Base-by-base conservation (phyloP, 2,113 vertebrate genomes). In the Coryphaenoides rupestris region DNA sequence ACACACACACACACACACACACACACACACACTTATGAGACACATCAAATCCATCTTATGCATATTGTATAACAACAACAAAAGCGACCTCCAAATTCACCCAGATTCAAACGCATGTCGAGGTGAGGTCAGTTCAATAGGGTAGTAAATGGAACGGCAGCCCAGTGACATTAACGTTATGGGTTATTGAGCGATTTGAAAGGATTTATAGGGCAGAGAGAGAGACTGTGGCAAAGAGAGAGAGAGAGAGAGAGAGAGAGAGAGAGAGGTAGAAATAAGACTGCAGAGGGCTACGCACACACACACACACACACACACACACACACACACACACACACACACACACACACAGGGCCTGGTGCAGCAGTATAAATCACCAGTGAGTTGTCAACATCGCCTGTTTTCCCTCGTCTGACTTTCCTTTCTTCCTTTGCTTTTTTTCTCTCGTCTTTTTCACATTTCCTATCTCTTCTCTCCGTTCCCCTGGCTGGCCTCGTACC, bases 141-240 rank as follows among this genome's bases (percentile, higher is more conserved):
- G 62, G 70, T 77, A 74, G 79, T 86, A 84, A 88, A 87, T 86
- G 77, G 79, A 83, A 86, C 72, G 82, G 77, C 72, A 80, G 80
- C 70, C 85, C 82, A 66, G 66, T 86, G 88, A 84, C 85, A 85
- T 87, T 84, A 87, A 87, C 82, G 78, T 86, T 88, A 83, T 85
- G 87, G 84, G 85, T 87, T 87, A 88, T 85, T 87, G 84, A 88
- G 84, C 66, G 60, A 79, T 87, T 86, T 86, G 65, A 84, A 79
- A 81, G 78, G 77, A 88, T 87, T 84, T 87, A 88, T 86, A 77
- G 82, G 68, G 67, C 79, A 81, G 82, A 71, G 85, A 70, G 69
- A 73, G 80, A 81, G 79, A 83, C 78, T 83, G 76, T 78, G 83
- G 81, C 73, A 83, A 73, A 80, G 73, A 69, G 55, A 74, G 72